A percentile compares a stretch with the other conserved stretches of the same genome.
phyloP scores from a whole-genome alignment of 2,888 invertebrate genomes.

The Opisthograptis luteolata region DNA sequence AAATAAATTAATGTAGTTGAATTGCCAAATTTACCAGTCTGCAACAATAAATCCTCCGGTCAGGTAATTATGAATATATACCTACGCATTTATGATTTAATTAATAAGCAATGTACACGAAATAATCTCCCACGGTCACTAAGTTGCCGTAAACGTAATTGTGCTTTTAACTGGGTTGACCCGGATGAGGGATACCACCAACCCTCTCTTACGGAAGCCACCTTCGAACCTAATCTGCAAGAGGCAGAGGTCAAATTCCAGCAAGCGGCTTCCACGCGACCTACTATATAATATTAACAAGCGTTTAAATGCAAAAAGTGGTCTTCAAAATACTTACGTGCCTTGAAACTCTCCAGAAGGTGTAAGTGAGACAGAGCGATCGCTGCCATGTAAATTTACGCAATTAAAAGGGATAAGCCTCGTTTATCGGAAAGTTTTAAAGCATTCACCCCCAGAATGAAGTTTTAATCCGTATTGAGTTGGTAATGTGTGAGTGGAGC shows the following conservation, averaged over 20 bases:
- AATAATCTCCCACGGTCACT: slow-evolving; percentile 49
- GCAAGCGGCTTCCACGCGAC: slow-evolving; percentile 19
- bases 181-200: slow-evolving; percentile 45
- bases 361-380: slow-evolving; percentile 41
- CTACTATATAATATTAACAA: slow-evolving; percentile 55
- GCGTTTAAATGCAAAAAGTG: slow-evolving; percentile 54
- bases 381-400: slow-evolving; percentile 61
- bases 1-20: slow-evolving; percentile 17
- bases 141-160: slow-evolving; percentile 54
- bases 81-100: slow-evolving; percentile 20
- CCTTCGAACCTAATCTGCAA: slow-evolving; percentile 36
- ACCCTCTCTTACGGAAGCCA: slow-evolving; percentile 28
- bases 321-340: slow-evolving; percentile 38
- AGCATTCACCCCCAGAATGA: slow-evolving; percentile 64
- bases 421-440: slow-evolving; percentile 66
- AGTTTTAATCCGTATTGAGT: slow-evolving; percentile 80
- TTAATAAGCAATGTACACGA: slow-evolving; percentile 29
- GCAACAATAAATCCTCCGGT: slow-evolving; percentile 3
- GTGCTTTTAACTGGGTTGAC: slow-evolving; percentile 59
- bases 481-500: slow-evolving; percentile 66
- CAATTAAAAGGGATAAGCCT: slow-evolving; percentile 71
- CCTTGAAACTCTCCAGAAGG: slow-evolving; percentile 41
- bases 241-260: slow-evolving; percentile 34
- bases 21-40: slow-evolving; percentile 3
- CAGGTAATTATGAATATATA: slow-evolving; percentile 8